Evolutionary conservation across 2,888 invertebrate genomes (phyloP).

Genomic region (Pseudococcus longispinus): DNA sequence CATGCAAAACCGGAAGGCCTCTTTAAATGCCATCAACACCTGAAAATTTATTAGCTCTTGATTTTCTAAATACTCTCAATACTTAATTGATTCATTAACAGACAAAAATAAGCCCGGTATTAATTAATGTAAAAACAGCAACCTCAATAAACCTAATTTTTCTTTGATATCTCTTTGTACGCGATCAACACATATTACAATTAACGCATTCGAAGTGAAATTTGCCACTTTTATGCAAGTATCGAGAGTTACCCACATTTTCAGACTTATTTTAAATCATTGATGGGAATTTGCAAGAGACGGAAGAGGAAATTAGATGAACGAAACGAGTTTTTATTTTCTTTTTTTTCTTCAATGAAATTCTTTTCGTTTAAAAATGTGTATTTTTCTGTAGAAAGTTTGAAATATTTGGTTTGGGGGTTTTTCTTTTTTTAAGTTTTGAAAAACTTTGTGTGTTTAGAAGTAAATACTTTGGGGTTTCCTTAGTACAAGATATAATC

Average conservation of each 20-base stretch:
- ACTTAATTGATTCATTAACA: slow-evolving; percentile 21
- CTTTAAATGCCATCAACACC: not conserved
- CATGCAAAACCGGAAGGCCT: slow-evolving; percentile 3
- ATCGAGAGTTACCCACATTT: slow-evolving; percentile 18
- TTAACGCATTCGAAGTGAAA: slow-evolving; percentile 2
- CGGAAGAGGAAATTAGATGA: not conserved
- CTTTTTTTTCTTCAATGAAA: not conserved
- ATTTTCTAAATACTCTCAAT: slow-evolving; percentile 33
- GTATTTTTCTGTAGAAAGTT: too few relatives aligned
- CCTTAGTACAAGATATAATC: too few relatives aligned
- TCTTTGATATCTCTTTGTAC: not conserved
- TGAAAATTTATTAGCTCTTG: slow-evolving; percentile 29
- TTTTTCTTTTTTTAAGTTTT: too few relatives aligned
- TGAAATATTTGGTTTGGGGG: too few relatives aligned
- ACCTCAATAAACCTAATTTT: slow-evolving; percentile 36
- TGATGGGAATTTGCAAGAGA: not conserved
- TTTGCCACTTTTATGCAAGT: not conserved
- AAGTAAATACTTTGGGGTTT: too few relatives aligned
- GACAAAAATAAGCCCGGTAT: slow-evolving; percentile 8
- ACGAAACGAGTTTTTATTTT: not conserved
- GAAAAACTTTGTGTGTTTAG: too few relatives aligned
- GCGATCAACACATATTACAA: not conserved
- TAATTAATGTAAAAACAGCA: slow-evolving; percentile 20
- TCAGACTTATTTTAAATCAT: not conserved
- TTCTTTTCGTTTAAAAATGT: too few relatives aligned